Conservation (phyloP, 2,888 invertebrate genomes). For the Saturnia japonica region DNA sequence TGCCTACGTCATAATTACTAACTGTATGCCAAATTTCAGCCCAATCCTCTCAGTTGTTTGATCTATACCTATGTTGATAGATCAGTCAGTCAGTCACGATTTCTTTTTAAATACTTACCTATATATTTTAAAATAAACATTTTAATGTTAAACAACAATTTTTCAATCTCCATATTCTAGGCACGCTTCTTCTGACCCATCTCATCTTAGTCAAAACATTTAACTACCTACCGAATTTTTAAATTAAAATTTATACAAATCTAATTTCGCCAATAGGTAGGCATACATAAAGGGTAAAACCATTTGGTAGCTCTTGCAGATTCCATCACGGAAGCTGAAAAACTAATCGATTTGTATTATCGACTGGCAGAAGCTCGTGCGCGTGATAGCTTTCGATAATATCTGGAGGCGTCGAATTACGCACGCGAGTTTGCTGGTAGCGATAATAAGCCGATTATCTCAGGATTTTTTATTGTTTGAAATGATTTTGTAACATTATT, state of each 20-base stretch:
- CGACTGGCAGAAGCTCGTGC: constrained; percentile 63
- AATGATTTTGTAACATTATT: neutral
- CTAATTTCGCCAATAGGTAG: neutral
- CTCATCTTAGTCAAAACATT: neutral
- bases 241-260: neutral
- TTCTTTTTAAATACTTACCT: too few species aligned
- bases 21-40: too few species aligned
- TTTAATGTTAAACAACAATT: neutral
- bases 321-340: constrained; percentile 67
- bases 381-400: constrained; percentile 43
- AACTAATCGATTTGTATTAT: constrained; percentile 39
- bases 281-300: constrained; percentile 9
- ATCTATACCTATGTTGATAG: too few species aligned
- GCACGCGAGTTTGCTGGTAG: constrained; percentile 29
- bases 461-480: neutral
- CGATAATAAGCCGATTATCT: neutral
- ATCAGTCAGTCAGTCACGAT: too few species aligned
- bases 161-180: neutral
- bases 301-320: constrained; percentile 30
- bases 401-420: constrained; percentile 52
- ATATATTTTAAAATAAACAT: too few species aligned
- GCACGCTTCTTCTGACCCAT: neutral
- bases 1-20: too few species aligned
- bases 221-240: neutral
- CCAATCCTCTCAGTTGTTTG: too few species aligned